A percentile compares a stretch with the other conserved stretches of the same genome.
Conservation (phyloP, 2,113 vertebrate species). For the Alligator sinensis region DNA sequence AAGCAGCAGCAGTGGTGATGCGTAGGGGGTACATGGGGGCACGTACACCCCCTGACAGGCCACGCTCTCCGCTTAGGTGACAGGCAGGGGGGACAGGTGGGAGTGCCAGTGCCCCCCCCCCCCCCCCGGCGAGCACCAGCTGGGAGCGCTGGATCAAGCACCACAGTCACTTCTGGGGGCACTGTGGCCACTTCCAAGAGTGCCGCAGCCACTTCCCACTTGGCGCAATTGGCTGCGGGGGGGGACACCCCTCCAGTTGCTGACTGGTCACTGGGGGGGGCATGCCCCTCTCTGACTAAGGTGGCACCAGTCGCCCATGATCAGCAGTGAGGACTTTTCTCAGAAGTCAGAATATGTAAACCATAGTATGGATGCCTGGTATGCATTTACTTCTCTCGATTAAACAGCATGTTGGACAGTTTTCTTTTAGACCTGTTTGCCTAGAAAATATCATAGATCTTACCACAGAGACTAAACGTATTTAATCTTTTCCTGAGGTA, state of each 20-base stretch:
- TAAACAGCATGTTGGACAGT: not conserved
- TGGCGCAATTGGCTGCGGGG: not conserved
- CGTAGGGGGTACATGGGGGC: too few species aligned
- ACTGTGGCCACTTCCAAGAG: not conserved
- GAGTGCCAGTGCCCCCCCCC: too few species aligned
- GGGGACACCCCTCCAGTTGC: not conserved
- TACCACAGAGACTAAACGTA: not conserved
- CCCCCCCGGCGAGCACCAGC: too few species aligned
- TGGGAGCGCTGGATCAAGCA: too few species aligned
- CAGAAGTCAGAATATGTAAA: not conserved
- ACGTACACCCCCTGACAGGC: too few species aligned
- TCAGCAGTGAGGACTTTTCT: not conserved
- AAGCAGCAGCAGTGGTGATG: not conserved
- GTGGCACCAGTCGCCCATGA: not conserved
- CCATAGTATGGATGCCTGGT: not conserved
- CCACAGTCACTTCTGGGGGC: too few species aligned
- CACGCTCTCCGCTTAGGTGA: too few species aligned
- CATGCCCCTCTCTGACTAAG: not conserved
- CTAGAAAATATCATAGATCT: not conserved
- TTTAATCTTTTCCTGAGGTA: constrained; percentile 1
- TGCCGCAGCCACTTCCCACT: not conserved
- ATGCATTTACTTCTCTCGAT: not conserved
- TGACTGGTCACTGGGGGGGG: not conserved
- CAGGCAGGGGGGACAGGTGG: too few species aligned
- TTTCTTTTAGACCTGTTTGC: not conserved